Evolutionary conservation across 2,888 invertebrate genomes (phyloP), one percentile per base, ranked within the genome.

Genomic region (Apomyelois bistriatella): DNA sequence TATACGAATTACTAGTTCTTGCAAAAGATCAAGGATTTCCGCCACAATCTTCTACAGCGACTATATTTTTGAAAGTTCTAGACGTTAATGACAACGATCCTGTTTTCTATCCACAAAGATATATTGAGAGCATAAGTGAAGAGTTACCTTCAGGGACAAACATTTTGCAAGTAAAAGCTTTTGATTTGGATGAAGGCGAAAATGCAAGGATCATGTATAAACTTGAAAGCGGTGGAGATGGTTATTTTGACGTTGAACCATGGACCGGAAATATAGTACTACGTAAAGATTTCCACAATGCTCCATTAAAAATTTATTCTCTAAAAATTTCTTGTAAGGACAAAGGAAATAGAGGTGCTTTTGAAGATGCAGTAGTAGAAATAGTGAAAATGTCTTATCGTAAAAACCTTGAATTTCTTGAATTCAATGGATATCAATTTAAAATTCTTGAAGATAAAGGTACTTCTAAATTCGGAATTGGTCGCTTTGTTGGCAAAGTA

Each of bases 21-120:
- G 98, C 98, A 10, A 94, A 93, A 84, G 98, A 99, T 91, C 96
- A 97, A 87, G 98, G 98, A 7, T 94, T 94, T 68, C 97, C 97
- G 28, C 95, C 97, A 0, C 95, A 97, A 75, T 96, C 97, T 13
- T 96, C 98, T 6, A 97, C 97, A 0, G 97, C 97, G 7, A 96
- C 97, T 0, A 94, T 99, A 49, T 92, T 93, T 69, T 83, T 99
- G 5, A 93, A 91, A 61, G 93, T 99, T 13, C 89, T 94, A 56
- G 98, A 98, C 83, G 93, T 97, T 10, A 98, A 99, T 80, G 98
- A 99, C 82, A 98, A 98, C 79, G 93, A 93, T 66, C 98, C 98
- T 0, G 93, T 94, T 69, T 98, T 99, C 88, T 98, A 98, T 86
- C 98, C 98, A 0, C 93, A 93, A 73, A 93, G 94, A 70, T 98